phyloP scores from a whole-genome alignment of 2,888 invertebrate species.

The Choristoneura rosaceana region DNA sequence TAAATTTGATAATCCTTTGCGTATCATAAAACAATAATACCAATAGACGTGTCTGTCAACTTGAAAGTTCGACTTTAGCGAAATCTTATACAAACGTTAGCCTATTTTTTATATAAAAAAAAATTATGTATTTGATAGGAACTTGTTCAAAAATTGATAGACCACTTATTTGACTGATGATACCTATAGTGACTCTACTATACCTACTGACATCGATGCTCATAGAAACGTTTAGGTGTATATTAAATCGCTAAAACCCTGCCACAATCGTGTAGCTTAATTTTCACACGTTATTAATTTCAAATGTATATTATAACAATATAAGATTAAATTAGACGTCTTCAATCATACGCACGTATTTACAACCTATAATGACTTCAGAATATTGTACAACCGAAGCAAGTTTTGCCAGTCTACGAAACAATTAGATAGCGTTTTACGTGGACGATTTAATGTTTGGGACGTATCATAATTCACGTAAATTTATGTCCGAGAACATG shows the following conservation, averaged over 20 bases:
- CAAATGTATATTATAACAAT: slow-evolving; percentile 3
- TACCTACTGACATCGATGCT: too few species aligned
- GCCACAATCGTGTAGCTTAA: neutral
- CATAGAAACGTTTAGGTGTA: neutral
- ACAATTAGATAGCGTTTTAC: neutral
- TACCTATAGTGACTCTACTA: too few species aligned
- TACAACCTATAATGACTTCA: neutral
- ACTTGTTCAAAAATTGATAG: too few species aligned
- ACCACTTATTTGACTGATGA: too few species aligned
- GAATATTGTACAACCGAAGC: neutral
- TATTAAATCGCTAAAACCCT: neutral
- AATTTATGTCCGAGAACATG: slow-evolving; percentile 14
- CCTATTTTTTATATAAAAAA: too few species aligned
- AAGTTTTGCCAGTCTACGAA: neutral
- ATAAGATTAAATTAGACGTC: neutral
- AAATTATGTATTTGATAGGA: too few species aligned
- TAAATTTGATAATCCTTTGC: too few species aligned
- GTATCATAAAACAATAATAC: too few species aligned
- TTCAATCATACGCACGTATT: neutral
- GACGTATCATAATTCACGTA: slow-evolving; percentile 6
- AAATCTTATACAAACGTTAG: too few species aligned
- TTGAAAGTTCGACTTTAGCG: too few species aligned
- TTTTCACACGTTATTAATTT: neutral
- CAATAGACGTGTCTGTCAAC: too few species aligned
- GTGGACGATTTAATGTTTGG: slow-evolving; percentile 8